These are phyloP conservation scores for Eptesicus fuscus DNA, from an alignment of 2,113 vertebrate species.

Conservation along the genomic window DNA sequence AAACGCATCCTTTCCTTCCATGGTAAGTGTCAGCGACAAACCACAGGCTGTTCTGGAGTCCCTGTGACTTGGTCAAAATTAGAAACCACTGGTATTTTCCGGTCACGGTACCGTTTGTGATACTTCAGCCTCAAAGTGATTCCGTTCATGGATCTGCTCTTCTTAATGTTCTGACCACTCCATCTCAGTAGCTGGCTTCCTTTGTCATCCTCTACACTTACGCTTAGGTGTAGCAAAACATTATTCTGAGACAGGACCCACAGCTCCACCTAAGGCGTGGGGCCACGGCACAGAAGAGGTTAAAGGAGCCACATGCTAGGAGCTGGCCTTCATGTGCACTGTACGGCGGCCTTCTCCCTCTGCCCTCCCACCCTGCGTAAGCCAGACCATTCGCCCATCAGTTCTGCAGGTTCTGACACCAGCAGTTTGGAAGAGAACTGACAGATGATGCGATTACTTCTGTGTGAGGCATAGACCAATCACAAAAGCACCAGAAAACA, in stretches of 20 bases:
- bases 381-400: not conserved
- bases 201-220: not conserved
- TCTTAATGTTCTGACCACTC: not conserved
- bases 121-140: not conserved
- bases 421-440: not conserved
- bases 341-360: not conserved
- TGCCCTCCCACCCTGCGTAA: rapidly evolving
- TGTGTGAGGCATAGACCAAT: not conserved
- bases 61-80: not conserved
- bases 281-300: not conserved
- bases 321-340: not conserved
- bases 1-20: not conserved
- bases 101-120: not conserved
- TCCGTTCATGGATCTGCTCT: not conserved
- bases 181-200: not conserved
- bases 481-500: conserved; percentile 11
- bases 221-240: not conserved
- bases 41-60: not conserved
- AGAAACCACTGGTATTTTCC: not conserved
- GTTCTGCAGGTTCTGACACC: not conserved
- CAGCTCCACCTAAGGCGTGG: not conserved
- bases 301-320: not conserved
- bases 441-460: not conserved
- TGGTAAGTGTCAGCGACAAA: not conserved
- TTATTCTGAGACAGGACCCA: not conserved